These are phyloP conservation scores for Seriola quinqueradiata DNA, from an alignment of 2,113 vertebrate genomes.

Conservation along the genomic window DNA sequence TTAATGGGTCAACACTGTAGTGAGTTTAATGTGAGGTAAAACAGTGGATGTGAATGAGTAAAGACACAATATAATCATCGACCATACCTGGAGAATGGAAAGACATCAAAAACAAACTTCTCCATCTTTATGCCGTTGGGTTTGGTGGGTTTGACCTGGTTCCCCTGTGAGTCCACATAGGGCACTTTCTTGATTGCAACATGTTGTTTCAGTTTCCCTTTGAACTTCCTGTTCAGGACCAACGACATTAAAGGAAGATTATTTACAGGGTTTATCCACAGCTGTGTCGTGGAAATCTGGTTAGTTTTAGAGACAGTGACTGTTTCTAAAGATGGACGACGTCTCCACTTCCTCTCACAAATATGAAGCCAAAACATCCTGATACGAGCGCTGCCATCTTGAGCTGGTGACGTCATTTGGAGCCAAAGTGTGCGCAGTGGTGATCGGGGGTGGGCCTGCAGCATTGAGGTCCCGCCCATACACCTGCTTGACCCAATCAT, in stretches of 20 bases:
- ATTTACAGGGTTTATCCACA: not conserved
- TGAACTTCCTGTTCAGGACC: conserved; percentile 79
- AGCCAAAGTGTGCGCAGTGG: too few relatives aligned
- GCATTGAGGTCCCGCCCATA: too few relatives aligned
- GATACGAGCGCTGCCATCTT: too few relatives aligned
- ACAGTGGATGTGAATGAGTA: not conserved
- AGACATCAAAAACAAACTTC: conserved; percentile 98
- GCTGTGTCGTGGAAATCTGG: not conserved
- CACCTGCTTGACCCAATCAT: too few relatives aligned
- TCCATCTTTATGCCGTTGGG: conserved; percentile 98
- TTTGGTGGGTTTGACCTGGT: conserved; percentile 87
- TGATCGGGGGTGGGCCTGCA: too few relatives aligned
- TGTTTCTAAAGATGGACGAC: too few relatives aligned
- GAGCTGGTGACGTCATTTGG: too few relatives aligned
- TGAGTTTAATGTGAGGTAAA: not conserved
- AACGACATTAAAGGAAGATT: not conserved
- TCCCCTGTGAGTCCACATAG: conserved; percentile 89
- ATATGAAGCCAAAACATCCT: too few relatives aligned
- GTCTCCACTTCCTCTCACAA: too few relatives aligned
- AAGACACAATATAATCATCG: not conserved
- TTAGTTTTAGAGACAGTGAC: too few relatives aligned
- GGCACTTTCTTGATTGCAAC: conserved; percentile 95
- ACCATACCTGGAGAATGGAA: conserved; percentile 91
- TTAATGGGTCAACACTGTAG: not conserved
- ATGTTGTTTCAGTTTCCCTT: conserved; percentile 87